These are phyloP conservation scores for Heliconius melpomene DNA, from an alignment of 1,140 invertebrate genomes.

Conservation along the genomic window DNA sequence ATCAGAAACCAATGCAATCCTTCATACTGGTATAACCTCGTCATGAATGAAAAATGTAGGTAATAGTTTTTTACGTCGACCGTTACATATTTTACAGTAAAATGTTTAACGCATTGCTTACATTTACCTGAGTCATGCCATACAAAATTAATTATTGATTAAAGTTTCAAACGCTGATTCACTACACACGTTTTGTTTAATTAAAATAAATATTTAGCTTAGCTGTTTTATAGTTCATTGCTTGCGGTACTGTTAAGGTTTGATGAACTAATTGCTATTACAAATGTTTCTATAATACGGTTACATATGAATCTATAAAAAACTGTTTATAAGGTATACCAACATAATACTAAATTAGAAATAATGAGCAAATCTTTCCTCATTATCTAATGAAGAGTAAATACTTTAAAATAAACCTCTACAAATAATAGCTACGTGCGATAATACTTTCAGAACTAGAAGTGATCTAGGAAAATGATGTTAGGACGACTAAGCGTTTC, in stretches of 20 bases:
- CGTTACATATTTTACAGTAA: constrained; percentile 2
- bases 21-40: not conserved
- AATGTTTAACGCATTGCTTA: constrained; percentile 16
- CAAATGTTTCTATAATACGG: not conserved
- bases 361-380: no score
- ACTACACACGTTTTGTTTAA: constrained; percentile 10
- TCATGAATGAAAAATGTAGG: not conserved
- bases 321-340: no score
- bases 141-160: constrained; percentile 33
- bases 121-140: constrained; percentile 22
- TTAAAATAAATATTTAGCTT: constrained; percentile 3
- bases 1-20: no score
- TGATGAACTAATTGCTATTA: not conserved
- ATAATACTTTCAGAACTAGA: no score
- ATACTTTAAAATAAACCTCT: no score
- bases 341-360: no score
- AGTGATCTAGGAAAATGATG: no score
- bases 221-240: constrained; percentile 1
- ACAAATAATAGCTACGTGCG: no score
- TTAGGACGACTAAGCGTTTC: no score
- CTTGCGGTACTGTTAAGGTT: not conserved
- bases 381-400: no score
- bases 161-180: constrained; percentile 22
- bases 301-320: not conserved
- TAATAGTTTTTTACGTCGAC: not conserved